Base-by-base conservation (phyloP, 2,113 vertebrate genomes). In the Psophia crepitans region DNA sequence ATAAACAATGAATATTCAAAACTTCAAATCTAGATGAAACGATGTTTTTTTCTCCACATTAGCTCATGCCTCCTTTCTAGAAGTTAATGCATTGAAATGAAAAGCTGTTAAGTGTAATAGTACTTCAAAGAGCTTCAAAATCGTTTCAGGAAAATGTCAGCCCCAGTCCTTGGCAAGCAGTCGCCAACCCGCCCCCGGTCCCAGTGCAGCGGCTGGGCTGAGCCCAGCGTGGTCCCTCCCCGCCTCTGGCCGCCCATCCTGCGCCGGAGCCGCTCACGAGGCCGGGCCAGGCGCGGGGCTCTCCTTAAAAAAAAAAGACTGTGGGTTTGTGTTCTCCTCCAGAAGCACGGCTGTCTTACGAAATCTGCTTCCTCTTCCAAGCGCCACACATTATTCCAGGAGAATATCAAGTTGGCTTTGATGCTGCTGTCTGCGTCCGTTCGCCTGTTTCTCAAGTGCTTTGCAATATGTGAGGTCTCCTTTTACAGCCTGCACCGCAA, bases 111-210 rank as follows among this genome's bases (percentile, higher is more conserved):
- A 37, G 32, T 58, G 58, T 7, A 39, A 73, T 3, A 81, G 37
- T 16, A 43, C 43, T 49, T 49, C 80, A 84, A 33, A 77, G 32
- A 64, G 23, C 41, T 41, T 64, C 5, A 26, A 60, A 35, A 49
- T 56, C 0, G 7, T 16, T 48, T 61, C 48, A 70, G 15, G 17
- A 33, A 54, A 35, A 35, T 0, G 24, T 16, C 63, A 28, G 7
- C n/a, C n/a, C 24, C 20, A 6, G 41, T 2, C 41, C 57, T 37
- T 17, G 66, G 66, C 30, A n/a, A 41, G 49, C 37, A 1, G 16
- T 53, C 1, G 17, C 63, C 53, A 28, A 6, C 2, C 4, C 27
- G 4, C 14, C 58, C n/a, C 14, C 1, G 1, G 5, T 15, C 14
- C 8, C 11, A 9, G 30, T 8, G 41, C 51, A 12, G 30, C 8